These are phyloP conservation scores for Balanococcus diminutus DNA, from an alignment of 2,888 invertebrate genomes.

Conservation along the genomic window DNA sequence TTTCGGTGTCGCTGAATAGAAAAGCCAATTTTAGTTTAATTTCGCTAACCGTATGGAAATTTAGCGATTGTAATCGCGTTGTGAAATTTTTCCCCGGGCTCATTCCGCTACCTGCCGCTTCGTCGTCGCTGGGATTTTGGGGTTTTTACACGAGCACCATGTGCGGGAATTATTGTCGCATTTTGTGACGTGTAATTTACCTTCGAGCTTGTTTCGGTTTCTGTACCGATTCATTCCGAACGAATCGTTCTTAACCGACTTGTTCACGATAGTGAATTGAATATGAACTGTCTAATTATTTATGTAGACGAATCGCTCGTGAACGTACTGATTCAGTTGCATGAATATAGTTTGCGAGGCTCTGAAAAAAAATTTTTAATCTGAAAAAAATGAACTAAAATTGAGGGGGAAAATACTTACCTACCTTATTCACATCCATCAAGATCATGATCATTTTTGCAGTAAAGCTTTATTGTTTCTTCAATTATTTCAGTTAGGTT, in stretches of 20 bases:
- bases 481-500: no score
- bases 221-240: not conserved
- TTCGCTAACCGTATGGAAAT: constrained; percentile 4
- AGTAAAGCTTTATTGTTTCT: no score
- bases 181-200: not conserved
- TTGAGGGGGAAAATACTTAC: no score
- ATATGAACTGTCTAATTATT: no score
- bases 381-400: no score
- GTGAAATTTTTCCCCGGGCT: not conserved
- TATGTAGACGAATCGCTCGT: no score
- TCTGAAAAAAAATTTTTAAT: no score
- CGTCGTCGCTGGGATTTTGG: not conserved
- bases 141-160: not conserved
- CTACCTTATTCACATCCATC: no score
- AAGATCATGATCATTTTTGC: no score
- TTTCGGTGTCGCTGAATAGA: not conserved
- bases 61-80: not conserved
- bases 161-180: not conserved
- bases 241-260: not conserved
- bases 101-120: not conserved
- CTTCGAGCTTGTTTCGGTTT: not conserved
- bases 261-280: no score
- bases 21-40: not conserved
- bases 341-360: no score
- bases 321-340: no score